Base-by-base conservation (phyloP, 2,113 vertebrate genomes). In the Lophura nycthemera region DNA sequence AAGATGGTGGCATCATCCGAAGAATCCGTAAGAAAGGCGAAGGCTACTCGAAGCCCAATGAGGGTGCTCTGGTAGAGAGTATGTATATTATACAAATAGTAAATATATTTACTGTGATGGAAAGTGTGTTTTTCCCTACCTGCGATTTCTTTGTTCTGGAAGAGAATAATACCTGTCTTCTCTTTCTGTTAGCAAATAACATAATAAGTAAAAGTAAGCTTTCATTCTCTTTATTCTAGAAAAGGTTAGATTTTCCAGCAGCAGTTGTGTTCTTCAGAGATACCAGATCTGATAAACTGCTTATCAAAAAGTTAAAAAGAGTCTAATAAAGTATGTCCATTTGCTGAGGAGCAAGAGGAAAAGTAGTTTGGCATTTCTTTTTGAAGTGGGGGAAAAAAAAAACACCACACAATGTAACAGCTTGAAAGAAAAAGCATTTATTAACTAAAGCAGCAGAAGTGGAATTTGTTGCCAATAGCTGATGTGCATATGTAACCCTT, bases 11-110 rank as follows among this genome's bases (percentile, higher is more conserved):
- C 74, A 99, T 99, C 83, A 98, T 99, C 67, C 98, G 98, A 54
- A 98, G 99, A 75, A 99, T 99, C 79, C 95, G 97, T 91, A 98
- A 97, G 32, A 99, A 98, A 70, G 99, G 99, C 4, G 98, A 99
- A 84, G 98, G 99, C 61, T 99, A 99, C 85, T 97, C 98, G 66
- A 99, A 98, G 92, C 99, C 99, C 61, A 99, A 99, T 8, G 99
- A 99, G 61, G 98, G 99, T 36, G 98, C 99, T 0, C 65, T 98
- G 36, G 99, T 99, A 42, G 99, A 99, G 86, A 98, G 99, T 99
- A 77, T 98, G 97, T 83, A n/a, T 56, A 20, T 86, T 90, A 20
- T 7, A 22, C 10, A 48, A 69, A 38, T 8, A 36, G 22, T 34
- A 57, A 70, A 38, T 67, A 36, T 19, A 11, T 64, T 90, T 80